Base-by-base conservation (phyloP, 1,140 invertebrate species). In the Drosophila carrolli region DNA sequence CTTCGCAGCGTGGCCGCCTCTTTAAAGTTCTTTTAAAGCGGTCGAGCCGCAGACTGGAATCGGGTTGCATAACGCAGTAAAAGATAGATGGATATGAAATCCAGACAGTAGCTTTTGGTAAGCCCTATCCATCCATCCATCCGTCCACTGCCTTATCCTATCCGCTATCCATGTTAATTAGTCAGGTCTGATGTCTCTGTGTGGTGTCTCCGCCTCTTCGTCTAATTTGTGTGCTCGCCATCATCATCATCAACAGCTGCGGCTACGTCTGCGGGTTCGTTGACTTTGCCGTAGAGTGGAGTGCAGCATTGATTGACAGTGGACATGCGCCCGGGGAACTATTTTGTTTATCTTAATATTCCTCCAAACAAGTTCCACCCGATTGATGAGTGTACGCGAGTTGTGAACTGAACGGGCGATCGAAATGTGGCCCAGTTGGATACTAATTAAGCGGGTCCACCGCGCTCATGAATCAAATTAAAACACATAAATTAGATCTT, bases 301-400 rank as follows among this genome's bases (percentile, higher is more conserved):
- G 78, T 85, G 82, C 78, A 85, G 75, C 83, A 88, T 85, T 85
- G 82, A 85, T 85, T 85, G 82, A 85, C 82, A 88, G 78, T 88
- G 83, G 81, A 84, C 81, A 84, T 81, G 71, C 74, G 82, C 60
- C 51, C 48, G 47, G 46, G 61, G 68, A 74, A 65, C 72, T 51
- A 73, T 51, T 62, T 65, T 67, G 63, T 75, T 63, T 59, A 59
- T 73, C 61, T 58, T 43, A 65, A 53, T 62, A 72, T 65, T 81
- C 41, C 48, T 67, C 71, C 41, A 75, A 73, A 73, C 73, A 67
- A 66, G 61, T 75, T 75, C 38, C 72, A 58, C 41, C 55, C 51
- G 44, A 74, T 75, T 37, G 65, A 63, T 74, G 57, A 14, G 55
- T 46, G 50, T 44, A 27, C 40, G 43, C 71, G 46, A 53, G 38